Conservation (phyloP, 2,888 invertebrate genomes). For the Drepanosiphum platanoidis region DNA sequence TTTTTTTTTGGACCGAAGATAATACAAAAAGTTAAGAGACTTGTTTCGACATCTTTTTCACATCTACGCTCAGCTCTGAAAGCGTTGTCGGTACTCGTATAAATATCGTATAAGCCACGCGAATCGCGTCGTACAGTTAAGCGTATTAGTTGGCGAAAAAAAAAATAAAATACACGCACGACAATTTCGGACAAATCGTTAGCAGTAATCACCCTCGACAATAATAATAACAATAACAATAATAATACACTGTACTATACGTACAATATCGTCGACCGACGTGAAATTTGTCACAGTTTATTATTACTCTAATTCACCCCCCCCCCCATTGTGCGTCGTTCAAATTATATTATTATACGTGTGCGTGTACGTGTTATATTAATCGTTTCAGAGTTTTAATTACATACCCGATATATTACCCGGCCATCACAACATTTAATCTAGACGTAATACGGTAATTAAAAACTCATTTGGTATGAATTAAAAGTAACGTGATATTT, state of each 20-base stretch:
- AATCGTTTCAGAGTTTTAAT: constrained; percentile 25
- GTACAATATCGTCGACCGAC: not conserved
- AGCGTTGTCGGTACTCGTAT: too few relatives aligned
- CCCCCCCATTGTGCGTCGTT: not conserved
- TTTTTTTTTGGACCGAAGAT: too few relatives aligned
- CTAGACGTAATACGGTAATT: constrained; percentile 22
- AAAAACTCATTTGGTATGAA: constrained; percentile 32
- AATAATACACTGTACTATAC: not conserved
- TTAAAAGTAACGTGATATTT: constrained; percentile 11
- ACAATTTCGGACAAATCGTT: not conserved
- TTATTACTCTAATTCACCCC: constrained; percentile 8
- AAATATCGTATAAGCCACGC: too few relatives aligned
- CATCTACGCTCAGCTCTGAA: too few relatives aligned
- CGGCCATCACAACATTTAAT: constrained; percentile 5
- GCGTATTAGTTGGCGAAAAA: too few relatives aligned
- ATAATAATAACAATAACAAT: too few relatives aligned
- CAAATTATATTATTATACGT: not conserved
- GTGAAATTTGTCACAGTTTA: not conserved
- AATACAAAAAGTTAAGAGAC: too few relatives aligned
- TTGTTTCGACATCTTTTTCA: too few relatives aligned
- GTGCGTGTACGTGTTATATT: not conserved
- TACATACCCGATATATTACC: not conserved
- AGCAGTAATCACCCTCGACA: not conserved
- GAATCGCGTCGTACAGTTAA: too few relatives aligned
- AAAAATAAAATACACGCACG: too few relatives aligned